These are phyloP conservation scores for Sipha flava DNA, from an alignment of 1,140 invertebrate genomes.

Conservation along the genomic window DNA sequence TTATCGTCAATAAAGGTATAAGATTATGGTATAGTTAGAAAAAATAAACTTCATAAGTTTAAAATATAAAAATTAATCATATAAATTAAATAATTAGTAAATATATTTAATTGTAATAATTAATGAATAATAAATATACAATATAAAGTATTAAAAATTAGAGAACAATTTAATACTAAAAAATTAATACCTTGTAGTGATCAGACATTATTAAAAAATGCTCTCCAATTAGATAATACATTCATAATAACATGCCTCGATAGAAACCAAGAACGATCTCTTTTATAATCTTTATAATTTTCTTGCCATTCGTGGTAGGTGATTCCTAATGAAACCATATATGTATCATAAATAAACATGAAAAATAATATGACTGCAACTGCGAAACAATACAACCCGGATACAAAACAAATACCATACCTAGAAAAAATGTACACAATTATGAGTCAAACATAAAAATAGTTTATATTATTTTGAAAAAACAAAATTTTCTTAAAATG, in stretches of 20 bases:
- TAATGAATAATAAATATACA: background rate
- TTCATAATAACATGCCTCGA: background rate
- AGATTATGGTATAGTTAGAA: too few relatives aligned
- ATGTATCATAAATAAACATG: slow-evolving; percentile 38
- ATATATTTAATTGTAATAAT: too few relatives aligned
- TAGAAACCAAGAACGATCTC: slow-evolving; percentile 28
- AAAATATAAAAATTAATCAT: too few relatives aligned
- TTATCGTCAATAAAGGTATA: too few relatives aligned
- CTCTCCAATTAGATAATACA: slow-evolving; percentile 1
- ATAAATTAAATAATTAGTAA: too few relatives aligned
- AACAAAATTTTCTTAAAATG: too few relatives aligned
- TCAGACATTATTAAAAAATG: slow-evolving; percentile 10
- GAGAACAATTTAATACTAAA: background rate
- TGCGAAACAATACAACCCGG: slow-evolving; percentile 39
- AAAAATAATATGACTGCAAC: slow-evolving; percentile 35
- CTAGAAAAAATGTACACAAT: slow-evolving; percentile 36
- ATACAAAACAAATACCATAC: slow-evolving; percentile 41
- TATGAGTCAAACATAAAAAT: background rate
- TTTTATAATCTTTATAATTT: slow-evolving; percentile 10
- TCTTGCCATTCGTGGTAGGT: slow-evolving; percentile 40
- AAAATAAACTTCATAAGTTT: too few relatives aligned
- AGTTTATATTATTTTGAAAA: too few relatives aligned
- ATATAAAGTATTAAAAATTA: background rate
- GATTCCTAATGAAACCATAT: slow-evolving; percentile 40
- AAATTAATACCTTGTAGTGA: background rate